phyloP scores from a whole-genome alignment of 2,113 vertebrate genomes.

The Laterallus jamaicensis region DNA sequence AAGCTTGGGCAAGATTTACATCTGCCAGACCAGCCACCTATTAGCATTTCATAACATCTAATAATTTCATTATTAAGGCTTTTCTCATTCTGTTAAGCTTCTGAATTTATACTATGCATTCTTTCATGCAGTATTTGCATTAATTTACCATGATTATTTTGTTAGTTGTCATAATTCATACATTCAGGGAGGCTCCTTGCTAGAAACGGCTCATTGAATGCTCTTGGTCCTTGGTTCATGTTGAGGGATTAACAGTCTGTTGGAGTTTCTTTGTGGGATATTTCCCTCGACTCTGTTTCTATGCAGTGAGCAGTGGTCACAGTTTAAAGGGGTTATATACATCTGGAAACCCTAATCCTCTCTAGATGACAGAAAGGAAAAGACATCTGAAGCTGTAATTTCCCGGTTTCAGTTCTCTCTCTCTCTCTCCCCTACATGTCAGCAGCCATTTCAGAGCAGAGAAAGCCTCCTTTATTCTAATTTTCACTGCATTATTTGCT shows the following conservation, averaged over 20 bases:
- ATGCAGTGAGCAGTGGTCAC: background rate
- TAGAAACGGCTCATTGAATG: background rate
- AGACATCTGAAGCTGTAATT: background rate
- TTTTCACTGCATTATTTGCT: background rate
- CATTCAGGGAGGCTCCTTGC: background rate
- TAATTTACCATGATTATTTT: background rate
- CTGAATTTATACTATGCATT: background rate
- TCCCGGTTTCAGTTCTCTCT: background rate
- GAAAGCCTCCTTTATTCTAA: constrained; percentile 9
- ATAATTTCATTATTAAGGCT: background rate
- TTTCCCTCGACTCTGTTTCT: background rate
- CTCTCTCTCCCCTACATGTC: background rate
- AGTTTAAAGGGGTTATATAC: background rate
- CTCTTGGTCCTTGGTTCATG: background rate
- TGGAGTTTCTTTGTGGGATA: background rate
- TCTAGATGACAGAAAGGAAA: background rate
- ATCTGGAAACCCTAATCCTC: background rate
- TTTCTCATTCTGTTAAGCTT: background rate
- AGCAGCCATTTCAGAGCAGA: background rate
- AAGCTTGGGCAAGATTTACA: background rate
- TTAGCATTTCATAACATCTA: background rate
- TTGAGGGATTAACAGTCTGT: background rate
- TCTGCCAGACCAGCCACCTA: background rate
- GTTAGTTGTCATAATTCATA: background rate
- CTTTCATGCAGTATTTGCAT: background rate